Percentiles rank a stretch among this genome's conserved stretches.
Evolutionary conservation across 35 echinoderm and acorn worm species (phyloP).

Genomic region (Apostichopus japonicus): DNA sequence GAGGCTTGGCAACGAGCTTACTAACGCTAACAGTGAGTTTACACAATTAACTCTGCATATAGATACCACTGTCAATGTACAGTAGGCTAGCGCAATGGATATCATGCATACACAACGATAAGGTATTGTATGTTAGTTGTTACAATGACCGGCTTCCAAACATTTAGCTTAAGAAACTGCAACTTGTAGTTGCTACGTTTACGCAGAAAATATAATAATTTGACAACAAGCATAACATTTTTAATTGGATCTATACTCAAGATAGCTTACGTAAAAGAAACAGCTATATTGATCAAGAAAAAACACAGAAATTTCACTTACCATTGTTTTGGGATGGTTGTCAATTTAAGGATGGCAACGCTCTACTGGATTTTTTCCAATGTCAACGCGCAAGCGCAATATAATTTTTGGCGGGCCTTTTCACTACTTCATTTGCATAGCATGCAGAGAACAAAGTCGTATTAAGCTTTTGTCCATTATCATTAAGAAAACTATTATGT

Average conservation of each 20-base stretch:
- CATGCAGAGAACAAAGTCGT: not conserved
- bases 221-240: not conserved
- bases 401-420: constrained; percentile 54
- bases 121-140: not conserved
- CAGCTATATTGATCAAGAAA: not conserved
- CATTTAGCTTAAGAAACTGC: not conserved
- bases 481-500: too few species aligned
- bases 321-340: constrained; percentile 49
- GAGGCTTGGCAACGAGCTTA: not conserved
- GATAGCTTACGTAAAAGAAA: not conserved
- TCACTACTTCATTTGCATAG: constrained; percentile 36
- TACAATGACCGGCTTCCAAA: constrained; percentile 8
- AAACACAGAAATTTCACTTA: constrained; percentile 31
- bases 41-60: not conserved
- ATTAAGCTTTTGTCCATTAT: not conserved
- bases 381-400: constrained; percentile 37
- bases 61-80: not conserved
- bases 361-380: constrained; percentile 12
- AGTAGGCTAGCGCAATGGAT: not conserved
- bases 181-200: not conserved
- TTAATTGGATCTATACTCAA: not conserved
- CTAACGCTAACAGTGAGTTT: too few species aligned
- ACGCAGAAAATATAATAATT: not conserved
- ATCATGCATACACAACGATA: not conserved
- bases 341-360: constrained; percentile 47